These are phyloP conservation scores for Apeira syringaria DNA, from an alignment of 2,888 invertebrate genomes.

Conservation along the genomic window DNA sequence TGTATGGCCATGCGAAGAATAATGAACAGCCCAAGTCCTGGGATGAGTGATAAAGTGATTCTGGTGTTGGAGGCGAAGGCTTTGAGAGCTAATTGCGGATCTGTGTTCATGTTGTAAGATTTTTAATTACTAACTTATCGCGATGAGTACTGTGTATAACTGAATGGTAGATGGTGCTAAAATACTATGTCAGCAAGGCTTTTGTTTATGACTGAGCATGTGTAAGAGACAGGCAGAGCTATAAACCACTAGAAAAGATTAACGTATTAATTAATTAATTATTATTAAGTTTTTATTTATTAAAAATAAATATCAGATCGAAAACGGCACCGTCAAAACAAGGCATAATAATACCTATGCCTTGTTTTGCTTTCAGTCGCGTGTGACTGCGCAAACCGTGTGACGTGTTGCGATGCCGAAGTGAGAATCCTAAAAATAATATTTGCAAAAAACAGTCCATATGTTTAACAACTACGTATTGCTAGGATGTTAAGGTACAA, in stretches of 20 bases:
- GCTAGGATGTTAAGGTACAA: too few relatives aligned
- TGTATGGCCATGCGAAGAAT: conserved; percentile 86
- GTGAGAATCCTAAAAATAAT: too few relatives aligned
- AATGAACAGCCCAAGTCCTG: conserved; percentile 86
- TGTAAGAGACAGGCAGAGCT: conserved; percentile 34
- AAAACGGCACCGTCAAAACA: too few relatives aligned
- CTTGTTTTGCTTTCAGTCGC: too few relatives aligned
- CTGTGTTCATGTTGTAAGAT: conserved; percentile 48
- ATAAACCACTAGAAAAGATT: conserved; percentile 11
- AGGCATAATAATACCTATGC: too few relatives aligned
- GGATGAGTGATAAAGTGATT: conserved; percentile 86
- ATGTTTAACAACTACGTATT: too few relatives aligned
- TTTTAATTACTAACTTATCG: conserved; percentile 17
- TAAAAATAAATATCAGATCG: too few relatives aligned
- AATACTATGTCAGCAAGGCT: conserved; percentile 39
- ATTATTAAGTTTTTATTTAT: too few relatives aligned
- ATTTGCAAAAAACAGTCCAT: too few relatives aligned
- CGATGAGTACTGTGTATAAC: conserved; percentile 24
- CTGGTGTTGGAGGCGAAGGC: conserved; percentile 84
- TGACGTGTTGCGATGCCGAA: too few relatives aligned
- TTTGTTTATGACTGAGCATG: conserved; percentile 41
- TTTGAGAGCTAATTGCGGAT: conserved; percentile 49
- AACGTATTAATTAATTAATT: too few relatives aligned
- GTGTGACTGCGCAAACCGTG: too few relatives aligned
- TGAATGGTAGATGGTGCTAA: conserved; percentile 26